Percentiles rank a stretch among this genome's conserved stretches.
These are phyloP conservation scores for Frankliniella fusca DNA, from an alignment of 2,888 invertebrate genomes.

Conservation along the genomic window DNA sequence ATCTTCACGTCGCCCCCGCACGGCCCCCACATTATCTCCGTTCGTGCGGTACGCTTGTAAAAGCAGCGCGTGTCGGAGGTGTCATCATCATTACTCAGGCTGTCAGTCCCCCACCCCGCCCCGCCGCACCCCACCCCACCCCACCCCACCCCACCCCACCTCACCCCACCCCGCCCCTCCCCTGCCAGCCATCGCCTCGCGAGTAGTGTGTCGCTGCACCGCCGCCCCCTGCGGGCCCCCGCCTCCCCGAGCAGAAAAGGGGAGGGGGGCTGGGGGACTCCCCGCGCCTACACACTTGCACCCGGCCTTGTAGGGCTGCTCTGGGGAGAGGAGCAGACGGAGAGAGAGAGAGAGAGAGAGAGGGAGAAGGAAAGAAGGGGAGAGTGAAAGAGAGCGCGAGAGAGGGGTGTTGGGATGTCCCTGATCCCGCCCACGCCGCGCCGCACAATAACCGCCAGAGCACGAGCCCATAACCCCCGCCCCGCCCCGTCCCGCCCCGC, in stretches of 20 bases:
- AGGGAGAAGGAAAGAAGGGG: background rate
- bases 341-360: slow-evolving; percentile 11
- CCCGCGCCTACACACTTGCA: background rate
- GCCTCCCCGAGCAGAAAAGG: background rate
- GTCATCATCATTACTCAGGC: no score
- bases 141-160: background rate
- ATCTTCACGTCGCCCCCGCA: no score
- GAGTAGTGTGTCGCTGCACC: background rate
- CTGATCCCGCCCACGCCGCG: no score
- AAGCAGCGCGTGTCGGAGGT: no score
- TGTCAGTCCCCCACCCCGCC: no score
- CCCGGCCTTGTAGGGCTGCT: background rate
- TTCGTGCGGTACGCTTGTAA: no score
- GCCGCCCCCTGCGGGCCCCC: no score
- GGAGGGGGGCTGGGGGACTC: background rate
- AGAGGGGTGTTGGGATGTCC: background rate
- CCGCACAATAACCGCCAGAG: background rate
- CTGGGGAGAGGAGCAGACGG: background rate
- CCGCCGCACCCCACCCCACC: no score
- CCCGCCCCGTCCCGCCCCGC: background rate
- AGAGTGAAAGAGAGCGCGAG: background rate
- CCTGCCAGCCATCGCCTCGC: background rate
- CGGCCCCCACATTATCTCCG: no score
- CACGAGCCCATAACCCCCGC: background rate
- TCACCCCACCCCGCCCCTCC: background rate